Percentiles rank a stretch among this genome's conserved stretches.
Evolutionary conservation across 2,113 vertebrate genomes (phyloP).

Genomic region (Chitala chitala): DNA sequence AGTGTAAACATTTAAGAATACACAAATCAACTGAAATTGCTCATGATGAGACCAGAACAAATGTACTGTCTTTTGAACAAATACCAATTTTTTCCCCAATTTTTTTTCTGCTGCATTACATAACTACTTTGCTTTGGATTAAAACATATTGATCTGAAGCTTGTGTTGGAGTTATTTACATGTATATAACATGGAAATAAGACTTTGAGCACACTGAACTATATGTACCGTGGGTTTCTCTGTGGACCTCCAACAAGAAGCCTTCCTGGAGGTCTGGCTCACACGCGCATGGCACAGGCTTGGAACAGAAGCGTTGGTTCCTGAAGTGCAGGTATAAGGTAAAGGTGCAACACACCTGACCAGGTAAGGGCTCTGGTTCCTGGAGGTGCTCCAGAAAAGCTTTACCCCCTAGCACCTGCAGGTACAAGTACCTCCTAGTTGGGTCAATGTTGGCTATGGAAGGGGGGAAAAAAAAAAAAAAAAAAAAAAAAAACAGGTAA

Average conservation of each 20-base stretch:
- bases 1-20: too few relatives aligned
- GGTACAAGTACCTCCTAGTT: constrained; percentile 84
- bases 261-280: constrained; percentile 90
- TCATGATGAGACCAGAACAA: too few relatives aligned
- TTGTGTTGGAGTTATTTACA: too few relatives aligned
- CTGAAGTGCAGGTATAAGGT: constrained; percentile 88
- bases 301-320: constrained; percentile 90
- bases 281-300: constrained; percentile 89
- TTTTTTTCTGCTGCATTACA: too few relatives aligned
- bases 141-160: too few relatives aligned
- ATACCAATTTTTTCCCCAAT: too few relatives aligned
- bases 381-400: constrained; percentile 96
- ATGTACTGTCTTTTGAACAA: too few relatives aligned
- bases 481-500: background rate
- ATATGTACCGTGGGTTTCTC: constrained; percentile 70
- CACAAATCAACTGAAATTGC: too few relatives aligned
- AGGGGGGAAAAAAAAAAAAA: constrained; percentile 49
- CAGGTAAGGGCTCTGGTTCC: constrained; percentile 84
- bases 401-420: constrained; percentile 91
- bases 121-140: too few relatives aligned
- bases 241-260: constrained; percentile 88
- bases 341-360: constrained; percentile 85
- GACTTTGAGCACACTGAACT: background rate
- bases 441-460: constrained; percentile 88
- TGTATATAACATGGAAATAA: too few relatives aligned